A percentile compares a stretch with the other conserved stretches of the same genome.
phyloP scores from a whole-genome alignment of 2,113 vertebrate genomes.

The Epinephelus moara region DNA sequence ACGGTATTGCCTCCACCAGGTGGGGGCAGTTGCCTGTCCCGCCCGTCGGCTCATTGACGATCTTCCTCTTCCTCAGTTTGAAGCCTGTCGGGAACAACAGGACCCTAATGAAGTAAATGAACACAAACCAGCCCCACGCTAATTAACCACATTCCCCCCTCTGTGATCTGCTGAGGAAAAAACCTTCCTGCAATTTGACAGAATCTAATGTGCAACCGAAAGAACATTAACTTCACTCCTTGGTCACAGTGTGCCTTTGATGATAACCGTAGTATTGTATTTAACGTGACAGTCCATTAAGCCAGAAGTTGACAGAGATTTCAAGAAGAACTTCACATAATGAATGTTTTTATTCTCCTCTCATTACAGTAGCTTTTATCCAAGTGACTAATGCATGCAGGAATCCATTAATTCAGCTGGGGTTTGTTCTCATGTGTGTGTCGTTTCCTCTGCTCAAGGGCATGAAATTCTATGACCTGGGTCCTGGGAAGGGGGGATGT shows the following conservation, averaged over 20 bases:
- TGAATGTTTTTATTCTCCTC: constrained; percentile 38
- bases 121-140: not conserved
- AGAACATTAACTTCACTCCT: constrained; percentile 34
- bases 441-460: constrained; percentile 43
- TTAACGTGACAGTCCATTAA: constrained; percentile 63
- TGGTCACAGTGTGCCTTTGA: constrained; percentile 41
- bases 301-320: constrained; percentile 45
- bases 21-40: constrained; percentile 93
- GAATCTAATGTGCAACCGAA: not conserved
- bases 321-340: constrained; percentile 43
- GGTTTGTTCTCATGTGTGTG: constrained; percentile 2
- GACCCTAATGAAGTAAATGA: constrained; percentile 19
- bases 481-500: constrained; percentile 26
- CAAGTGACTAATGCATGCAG: constrained; percentile 59
- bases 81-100: constrained; percentile 86
- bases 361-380: constrained; percentile 51
- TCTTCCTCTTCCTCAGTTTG: constrained; percentile 92
- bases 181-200: not conserved
- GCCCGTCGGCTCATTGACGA: constrained; percentile 91
- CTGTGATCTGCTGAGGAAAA: constrained; percentile 7
- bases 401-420: constrained; percentile 46
- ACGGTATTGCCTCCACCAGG: constrained; percentile 94
- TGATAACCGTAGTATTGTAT: constrained; percentile 46
- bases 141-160: constrained; percentile 3
- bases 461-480: constrained; percentile 27